Base-by-base conservation (phyloP, 2,113 vertebrate genomes). In the Odocoileus virginianus region DNA sequence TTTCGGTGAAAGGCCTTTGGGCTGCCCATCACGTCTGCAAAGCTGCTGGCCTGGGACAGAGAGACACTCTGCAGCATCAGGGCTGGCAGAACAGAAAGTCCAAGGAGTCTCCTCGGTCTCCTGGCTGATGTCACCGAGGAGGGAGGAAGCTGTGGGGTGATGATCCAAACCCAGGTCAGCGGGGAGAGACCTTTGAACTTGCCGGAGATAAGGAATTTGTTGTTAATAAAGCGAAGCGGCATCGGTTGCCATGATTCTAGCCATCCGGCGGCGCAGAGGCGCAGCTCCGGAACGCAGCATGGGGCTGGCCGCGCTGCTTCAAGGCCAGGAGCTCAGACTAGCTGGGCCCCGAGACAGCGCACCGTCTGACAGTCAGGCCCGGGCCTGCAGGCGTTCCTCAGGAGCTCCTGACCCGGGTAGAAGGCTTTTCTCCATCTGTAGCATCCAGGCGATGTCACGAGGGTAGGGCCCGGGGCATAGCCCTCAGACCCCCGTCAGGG, bases 371-470 rank as follows among this genome's bases (percentile, higher is more conserved):
- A 1, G 99, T 99, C 98, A 99, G 99, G 19, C 99, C 99, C 99
- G 0, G 99, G 99, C 95, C 99, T 99, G 99, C 99, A 99, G 78
- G 99, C 99, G 45, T 99, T 99, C 98, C 99, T 99, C 94, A 99
- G 98, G 99, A 1, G 99, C 95, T 98, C 99, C 99, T 99, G 94
- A 99, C 99, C 99, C 99, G 99, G 95, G 99, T 99, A 55, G 99
- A 99, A 0, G 99, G 99, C 94, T 99, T 99, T 98, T 99, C 99
- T 89, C 99, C 99, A 90, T 99, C 99, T 7, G 99, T 99, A 50
- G 99, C 99, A 99, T 99, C 99, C 99, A 99, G 85, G 99, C 99
- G 40, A 99, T 99, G 97, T 99, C 99, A 90, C 99, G 99, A 99
- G 96, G 6, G 99, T 99, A 54, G 99, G 99, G 33, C 99, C 99